A percentile compares a stretch with the other conserved stretches of the same genome.
phyloP scores from a whole-genome alignment of 2,888 invertebrate species.

The Pammene fasciana region DNA sequence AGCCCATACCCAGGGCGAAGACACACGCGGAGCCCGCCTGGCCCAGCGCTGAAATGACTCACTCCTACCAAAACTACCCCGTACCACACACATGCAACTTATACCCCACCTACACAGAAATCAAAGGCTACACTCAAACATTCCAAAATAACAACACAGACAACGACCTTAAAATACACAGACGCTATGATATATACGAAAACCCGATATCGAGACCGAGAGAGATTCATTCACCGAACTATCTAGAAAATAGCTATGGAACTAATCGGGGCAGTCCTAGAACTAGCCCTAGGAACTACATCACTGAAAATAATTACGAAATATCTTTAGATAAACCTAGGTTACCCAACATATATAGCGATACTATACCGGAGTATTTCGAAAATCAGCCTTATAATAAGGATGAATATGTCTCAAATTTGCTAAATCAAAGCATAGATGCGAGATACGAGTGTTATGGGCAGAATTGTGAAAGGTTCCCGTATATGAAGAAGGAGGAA shows the following conservation, averaged over 20 bases:
- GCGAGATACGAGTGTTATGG: constrained; percentile 65
- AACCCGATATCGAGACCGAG: constrained; percentile 64
- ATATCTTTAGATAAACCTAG: constrained; percentile 54
- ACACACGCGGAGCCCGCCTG: constrained; percentile 85
- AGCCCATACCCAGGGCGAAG: constrained; percentile 88
- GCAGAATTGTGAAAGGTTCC: constrained; percentile 71
- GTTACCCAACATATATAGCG: constrained; percentile 61
- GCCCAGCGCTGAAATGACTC: constrained; percentile 75
- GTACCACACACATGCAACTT: constrained; percentile 69
- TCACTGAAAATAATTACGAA: constrained; percentile 68
- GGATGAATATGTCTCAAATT: constrained; percentile 63
- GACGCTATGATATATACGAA: constrained; percentile 70
- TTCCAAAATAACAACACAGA: constrained; percentile 57
- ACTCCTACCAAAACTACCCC: constrained; percentile 79
- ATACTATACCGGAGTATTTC: constrained; percentile 64
- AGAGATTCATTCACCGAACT: constrained; percentile 67
- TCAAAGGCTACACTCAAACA: constrained; percentile 66
- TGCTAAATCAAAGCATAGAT: constrained; percentile 69
- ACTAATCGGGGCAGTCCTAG: constrained; percentile 65
- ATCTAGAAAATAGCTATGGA: constrained; percentile 66
- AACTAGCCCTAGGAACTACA: constrained; percentile 72
- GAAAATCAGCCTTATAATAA: constrained; percentile 64
- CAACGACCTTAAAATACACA: constrained; percentile 59
- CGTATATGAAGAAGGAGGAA: constrained; percentile 79
- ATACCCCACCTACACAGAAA: constrained; percentile 75